phyloP scores from a whole-genome alignment of 2,888 invertebrate genomes.

The Galerucella calmariensis region DNA sequence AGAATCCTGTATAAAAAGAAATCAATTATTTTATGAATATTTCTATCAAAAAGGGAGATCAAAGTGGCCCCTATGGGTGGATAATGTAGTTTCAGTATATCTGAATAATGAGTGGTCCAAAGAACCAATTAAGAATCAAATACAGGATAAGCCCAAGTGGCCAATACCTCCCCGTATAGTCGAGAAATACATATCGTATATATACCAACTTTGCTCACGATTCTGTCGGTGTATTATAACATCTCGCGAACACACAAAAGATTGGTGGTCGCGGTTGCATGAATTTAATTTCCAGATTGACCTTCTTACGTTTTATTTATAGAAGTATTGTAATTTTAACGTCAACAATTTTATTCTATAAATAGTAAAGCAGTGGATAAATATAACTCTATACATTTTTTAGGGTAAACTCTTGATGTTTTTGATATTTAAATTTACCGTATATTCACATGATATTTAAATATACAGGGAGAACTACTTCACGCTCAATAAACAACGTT shows the following conservation, averaged over 20 bases:
- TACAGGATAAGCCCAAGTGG: constrained; percentile 6
- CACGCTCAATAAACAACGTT: too few relatives aligned
- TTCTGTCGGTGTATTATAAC: neutral
- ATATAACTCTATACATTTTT: too few relatives aligned
- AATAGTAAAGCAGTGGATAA: too few relatives aligned
- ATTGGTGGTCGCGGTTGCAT: neutral
- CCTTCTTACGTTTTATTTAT: neutral
- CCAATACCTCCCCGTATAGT: neutral
- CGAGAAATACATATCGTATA: neutral
- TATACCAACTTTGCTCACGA: neutral
- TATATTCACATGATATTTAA: too few relatives aligned
- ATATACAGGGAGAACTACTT: too few relatives aligned
- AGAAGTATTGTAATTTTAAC: neutral
- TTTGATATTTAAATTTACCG: too few relatives aligned
- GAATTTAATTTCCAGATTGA: neutral
- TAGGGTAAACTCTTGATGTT: too few relatives aligned
- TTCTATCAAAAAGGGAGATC: constrained; percentile 3
- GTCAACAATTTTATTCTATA: too few relatives aligned
- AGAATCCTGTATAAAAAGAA: neutral
- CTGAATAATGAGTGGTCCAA: constrained; percentile 10
- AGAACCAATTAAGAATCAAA: constrained; percentile 8
- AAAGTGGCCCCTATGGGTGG: neutral
- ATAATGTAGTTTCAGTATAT: constrained; percentile 10
- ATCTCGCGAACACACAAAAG: neutral
- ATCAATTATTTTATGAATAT: neutral